A percentile compares a stretch with the other conserved stretches of the same genome.
These are phyloP conservation scores for Alentia gelatinosa DNA, from an alignment of 2,888 invertebrate species.

Conservation along the genomic window DNA sequence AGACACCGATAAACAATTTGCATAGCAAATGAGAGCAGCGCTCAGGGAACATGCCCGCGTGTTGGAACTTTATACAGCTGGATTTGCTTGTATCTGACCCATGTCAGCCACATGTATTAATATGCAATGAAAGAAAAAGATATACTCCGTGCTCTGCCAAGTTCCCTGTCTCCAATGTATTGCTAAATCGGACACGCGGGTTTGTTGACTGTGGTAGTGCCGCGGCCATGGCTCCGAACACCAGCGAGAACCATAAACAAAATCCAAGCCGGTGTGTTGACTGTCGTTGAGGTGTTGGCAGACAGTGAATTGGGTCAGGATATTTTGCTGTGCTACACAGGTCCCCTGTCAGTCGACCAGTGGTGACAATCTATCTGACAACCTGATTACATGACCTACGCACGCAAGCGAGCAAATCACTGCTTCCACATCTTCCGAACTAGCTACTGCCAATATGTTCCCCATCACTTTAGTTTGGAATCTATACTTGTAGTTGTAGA, in stretches of 20 bases:
- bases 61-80: background rate
- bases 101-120: background rate
- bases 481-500: no score
- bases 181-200: constrained; percentile 21
- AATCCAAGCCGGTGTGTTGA: background rate
- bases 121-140: background rate
- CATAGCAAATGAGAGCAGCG: constrained; percentile 41
- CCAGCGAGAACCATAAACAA: background rate
- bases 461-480: no score
- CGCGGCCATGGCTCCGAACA: background rate
- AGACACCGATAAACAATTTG: constrained; percentile 53
- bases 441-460: no score
- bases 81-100: background rate
- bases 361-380: background rate
- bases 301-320: background rate
- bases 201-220: background rate
- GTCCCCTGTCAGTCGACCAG: background rate
- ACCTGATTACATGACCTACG: background rate
- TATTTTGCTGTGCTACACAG: background rate
- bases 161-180: background rate
- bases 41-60: background rate
- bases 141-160: background rate
- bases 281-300: background rate
- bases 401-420: background rate
- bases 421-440: no score